A percentile compares a stretch with the other conserved stretches of the same genome.
phyloP scores from a whole-genome alignment of 2,113 vertebrate genomes.

The Lophius piscatorius region DNA sequence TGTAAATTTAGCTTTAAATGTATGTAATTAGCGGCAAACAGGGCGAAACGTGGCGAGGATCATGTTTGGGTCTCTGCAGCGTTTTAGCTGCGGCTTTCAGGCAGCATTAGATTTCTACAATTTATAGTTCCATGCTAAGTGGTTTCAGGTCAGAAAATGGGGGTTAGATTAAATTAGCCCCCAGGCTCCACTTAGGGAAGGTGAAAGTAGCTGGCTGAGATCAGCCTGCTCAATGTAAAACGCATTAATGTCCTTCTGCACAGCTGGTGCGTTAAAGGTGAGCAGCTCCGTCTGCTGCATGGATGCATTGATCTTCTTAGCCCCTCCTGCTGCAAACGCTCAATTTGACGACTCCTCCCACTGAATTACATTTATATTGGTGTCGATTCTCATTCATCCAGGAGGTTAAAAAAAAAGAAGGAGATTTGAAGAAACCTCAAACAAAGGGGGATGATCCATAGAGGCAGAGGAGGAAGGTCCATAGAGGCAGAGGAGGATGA shows the following conservation, averaged over 20 bases:
- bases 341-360: too few species aligned
- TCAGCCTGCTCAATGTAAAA: constrained; percentile 33
- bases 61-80: neutral
- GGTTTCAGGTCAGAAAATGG: constrained; percentile 47
- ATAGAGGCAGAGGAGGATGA: too few species aligned
- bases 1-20: constrained; percentile 34
- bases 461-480: too few species aligned
- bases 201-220: constrained; percentile 38
- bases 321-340: too few species aligned
- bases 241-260: too few species aligned
- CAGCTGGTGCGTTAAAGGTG: constrained; percentile 11
- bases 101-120: constrained; percentile 32
- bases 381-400: too few species aligned
- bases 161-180: constrained; percentile 54
- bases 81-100: neutral
- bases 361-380: too few species aligned
- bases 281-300: too few species aligned
- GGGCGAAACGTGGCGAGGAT: constrained; percentile 12
- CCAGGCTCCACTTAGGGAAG: constrained; percentile 40
- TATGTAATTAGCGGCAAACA: constrained; percentile 42
- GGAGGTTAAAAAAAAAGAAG: too few species aligned
- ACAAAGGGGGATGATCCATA: too few species aligned
- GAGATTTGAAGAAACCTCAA: too few species aligned
- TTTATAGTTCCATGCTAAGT: constrained; percentile 51
- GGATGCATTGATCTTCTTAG: too few species aligned